A percentile compares a stretch with the other conserved stretches of the same genome.
These are phyloP conservation scores for Meghimatium bilineatum DNA, from an alignment of 2,888 invertebrate species.

Conservation along the genomic window DNA sequence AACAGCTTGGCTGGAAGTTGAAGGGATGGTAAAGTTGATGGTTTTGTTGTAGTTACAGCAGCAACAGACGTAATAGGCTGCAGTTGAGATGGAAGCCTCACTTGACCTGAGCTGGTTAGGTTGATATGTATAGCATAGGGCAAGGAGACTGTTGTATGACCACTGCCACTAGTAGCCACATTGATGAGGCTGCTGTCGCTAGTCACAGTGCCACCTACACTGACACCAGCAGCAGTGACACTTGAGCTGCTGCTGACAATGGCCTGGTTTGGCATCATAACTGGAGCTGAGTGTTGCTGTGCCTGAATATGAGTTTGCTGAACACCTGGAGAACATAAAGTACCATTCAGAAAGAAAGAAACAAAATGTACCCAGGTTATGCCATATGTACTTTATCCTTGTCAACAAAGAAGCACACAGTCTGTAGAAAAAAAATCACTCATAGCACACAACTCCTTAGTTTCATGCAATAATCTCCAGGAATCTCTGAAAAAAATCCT, in stretches of 20 bases:
- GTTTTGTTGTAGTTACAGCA: slow-evolving; percentile 26
- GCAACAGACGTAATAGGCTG: slow-evolving; percentile 45
- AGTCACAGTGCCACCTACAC: slow-evolving; percentile 52
- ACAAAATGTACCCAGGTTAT: too few relatives aligned
- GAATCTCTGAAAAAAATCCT: too few relatives aligned
- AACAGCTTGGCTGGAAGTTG: slow-evolving; percentile 46
- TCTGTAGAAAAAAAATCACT: too few relatives aligned
- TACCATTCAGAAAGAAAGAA: neutral
- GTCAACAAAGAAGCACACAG: too few relatives aligned
- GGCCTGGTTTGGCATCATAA: slow-evolving; percentile 4
- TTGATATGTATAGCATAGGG: slow-evolving; percentile 53
- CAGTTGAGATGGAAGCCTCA: slow-evolving; percentile 48
- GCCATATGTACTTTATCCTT: too few relatives aligned
- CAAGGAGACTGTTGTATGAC: slow-evolving; percentile 38
- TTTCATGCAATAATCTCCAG: too few relatives aligned
- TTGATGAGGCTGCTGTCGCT: slow-evolving; percentile 45
- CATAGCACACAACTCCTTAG: too few relatives aligned
- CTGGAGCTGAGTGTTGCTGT: slow-evolving; percentile 25
- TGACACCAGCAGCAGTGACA: slow-evolving; percentile 32
- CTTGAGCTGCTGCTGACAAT: neutral
- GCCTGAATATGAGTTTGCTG: slow-evolving; percentile 20
- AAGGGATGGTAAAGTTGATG: slow-evolving; percentile 41
- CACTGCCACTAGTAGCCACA: slow-evolving; percentile 20
- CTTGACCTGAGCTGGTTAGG: slow-evolving; percentile 44
- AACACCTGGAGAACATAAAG: slow-evolving; percentile 1